A percentile compares a stretch with the other conserved stretches of the same genome.
These are phyloP conservation scores for Oreamnos americanus DNA, from an alignment of 2,113 vertebrate genomes.

Conservation along the genomic window DNA sequence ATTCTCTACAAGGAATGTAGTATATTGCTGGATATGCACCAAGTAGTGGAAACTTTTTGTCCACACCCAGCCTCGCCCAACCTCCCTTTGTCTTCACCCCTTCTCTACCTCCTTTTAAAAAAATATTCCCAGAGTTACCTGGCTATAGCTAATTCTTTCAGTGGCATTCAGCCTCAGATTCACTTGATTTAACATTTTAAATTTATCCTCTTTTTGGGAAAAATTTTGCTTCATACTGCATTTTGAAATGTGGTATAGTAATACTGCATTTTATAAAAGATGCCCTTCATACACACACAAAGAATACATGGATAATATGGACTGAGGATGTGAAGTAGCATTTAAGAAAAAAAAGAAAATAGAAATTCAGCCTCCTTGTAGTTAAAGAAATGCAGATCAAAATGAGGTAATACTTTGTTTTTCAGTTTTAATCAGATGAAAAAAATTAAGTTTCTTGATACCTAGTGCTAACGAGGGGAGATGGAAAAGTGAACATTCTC, in stretches of 20 bases:
- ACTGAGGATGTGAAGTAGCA: not conserved
- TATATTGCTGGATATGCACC: not conserved
- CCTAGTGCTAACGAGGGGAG: not conserved
- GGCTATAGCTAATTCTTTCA: not conserved
- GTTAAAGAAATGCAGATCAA: constrained; percentile 17
- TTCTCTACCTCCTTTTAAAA: not conserved
- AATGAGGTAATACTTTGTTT: not conserved
- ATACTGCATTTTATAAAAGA: not conserved
- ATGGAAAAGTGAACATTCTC: not conserved
- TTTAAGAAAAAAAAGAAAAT: not conserved
- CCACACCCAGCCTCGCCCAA: rapidly evolving
- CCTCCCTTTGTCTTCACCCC: not conserved
- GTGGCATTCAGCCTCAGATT: not conserved
- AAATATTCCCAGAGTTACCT: not conserved
- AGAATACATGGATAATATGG: not conserved
- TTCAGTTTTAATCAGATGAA: not conserved
- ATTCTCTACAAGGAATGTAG: not conserved
- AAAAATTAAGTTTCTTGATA: not conserved
- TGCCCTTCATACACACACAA: not conserved
- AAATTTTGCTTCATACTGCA: not conserved
- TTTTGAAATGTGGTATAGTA: not conserved
- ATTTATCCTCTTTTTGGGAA: not conserved
- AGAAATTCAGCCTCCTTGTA: not conserved
- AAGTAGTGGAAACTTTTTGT: not conserved
- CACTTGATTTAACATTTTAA: not conserved